Percentiles rank a stretch among this genome's conserved stretches.
Evolutionary conservation across 2,113 vertebrate genomes (phyloP).

Genomic region (Zapornia atra): DNA sequence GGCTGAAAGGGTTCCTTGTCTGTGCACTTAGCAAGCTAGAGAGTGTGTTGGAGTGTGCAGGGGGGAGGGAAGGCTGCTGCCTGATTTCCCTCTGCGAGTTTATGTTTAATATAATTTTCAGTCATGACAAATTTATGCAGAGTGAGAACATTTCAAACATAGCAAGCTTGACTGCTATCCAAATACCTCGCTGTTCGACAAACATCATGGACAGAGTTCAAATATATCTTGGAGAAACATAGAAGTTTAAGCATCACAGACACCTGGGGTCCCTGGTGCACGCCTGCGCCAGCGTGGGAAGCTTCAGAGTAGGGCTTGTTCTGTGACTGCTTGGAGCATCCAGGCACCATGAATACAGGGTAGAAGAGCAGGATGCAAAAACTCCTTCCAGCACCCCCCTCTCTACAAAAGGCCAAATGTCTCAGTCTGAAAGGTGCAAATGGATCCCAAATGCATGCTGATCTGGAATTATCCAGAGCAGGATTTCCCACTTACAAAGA

Average conservation of each 20-base stretch:
- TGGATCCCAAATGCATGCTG: neutral
- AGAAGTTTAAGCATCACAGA: neutral
- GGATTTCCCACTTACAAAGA: neutral
- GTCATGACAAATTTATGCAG: conserved; percentile 39
- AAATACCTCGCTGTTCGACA: neutral
- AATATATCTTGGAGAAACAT: neutral
- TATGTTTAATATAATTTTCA: conserved; percentile 7
- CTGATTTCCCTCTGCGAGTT: neutral
- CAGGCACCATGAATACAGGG: neutral
- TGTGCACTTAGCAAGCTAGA: neutral
- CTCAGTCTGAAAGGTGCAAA: neutral
- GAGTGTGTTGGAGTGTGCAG: neutral
- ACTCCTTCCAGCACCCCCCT: accelerated
- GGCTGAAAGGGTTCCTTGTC: neutral
- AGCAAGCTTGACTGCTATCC: neutral
- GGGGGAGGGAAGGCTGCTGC: neutral
- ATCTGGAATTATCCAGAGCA: neutral
- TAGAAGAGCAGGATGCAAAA: neutral
- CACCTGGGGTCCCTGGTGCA: neutral
- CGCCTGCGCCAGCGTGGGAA: accelerated
- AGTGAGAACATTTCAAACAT: conserved; percentile 13
- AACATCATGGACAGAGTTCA: neutral
- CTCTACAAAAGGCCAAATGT: neutral
- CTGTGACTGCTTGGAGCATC: neutral
- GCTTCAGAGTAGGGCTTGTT: neutral